phyloP scores from a whole-genome alignment of 2,113 vertebrate species.

The Sterrhoptilus dennistouni region DNA sequence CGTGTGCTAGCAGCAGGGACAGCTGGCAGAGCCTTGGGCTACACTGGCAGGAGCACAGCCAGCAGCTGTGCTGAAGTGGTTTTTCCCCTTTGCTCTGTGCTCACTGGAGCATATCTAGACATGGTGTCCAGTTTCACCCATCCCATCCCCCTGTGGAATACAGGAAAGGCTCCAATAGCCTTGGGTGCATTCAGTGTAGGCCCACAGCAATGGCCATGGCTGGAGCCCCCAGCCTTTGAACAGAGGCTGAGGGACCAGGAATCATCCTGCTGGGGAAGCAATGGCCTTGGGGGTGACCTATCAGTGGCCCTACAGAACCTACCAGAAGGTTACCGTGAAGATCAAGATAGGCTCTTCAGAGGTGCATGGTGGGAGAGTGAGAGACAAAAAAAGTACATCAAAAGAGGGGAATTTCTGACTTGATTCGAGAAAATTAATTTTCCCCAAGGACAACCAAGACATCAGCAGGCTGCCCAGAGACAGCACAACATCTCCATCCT shows the following conservation, averaged over 20 bases:
- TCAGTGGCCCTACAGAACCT: neutral
- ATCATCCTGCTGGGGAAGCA: neutral
- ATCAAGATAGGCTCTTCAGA: neutral
- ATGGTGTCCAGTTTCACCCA: neutral
- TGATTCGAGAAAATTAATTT: neutral
- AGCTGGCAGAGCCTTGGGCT: neutral
- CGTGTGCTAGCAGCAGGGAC: neutral
- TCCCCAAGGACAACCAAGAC: neutral
- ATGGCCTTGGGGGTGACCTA: neutral
- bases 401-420: neutral
- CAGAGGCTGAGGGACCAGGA: neutral
- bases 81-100: neutral
- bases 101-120: neutral
- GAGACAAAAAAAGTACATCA: neutral
- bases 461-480: neutral
- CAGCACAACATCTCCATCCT: neutral
- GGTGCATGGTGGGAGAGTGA: rapidly evolving
- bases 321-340: rapidly evolving
- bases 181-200: neutral
- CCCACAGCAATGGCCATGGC: rapidly evolving
- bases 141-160: rapidly evolving
- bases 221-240: neutral
- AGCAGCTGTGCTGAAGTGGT: neutral
- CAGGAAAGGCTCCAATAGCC: rapidly evolving
- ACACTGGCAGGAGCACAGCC: rapidly evolving